Base-by-base conservation (phyloP, 2,888 invertebrate genomes). In the Beris chalybata region DNA sequence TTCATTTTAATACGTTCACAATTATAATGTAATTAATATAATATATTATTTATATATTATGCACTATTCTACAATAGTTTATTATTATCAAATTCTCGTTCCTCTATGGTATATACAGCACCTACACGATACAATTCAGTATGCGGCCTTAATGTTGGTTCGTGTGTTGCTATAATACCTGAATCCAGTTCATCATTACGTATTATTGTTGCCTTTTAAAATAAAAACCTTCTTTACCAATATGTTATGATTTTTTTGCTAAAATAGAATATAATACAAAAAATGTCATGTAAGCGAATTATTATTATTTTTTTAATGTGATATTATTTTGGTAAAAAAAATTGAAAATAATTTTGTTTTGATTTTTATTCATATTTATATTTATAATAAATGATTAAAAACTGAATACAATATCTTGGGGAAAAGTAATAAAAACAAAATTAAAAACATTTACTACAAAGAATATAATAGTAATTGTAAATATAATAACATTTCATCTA, bases 191-290 rank as follows among this genome's bases (percentile, higher is more conserved):
- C 80, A 79, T 80, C 81, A 79, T 81, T 81, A 78, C 79, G 81
- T 77, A 79, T 80, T 78, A 76, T 80, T 79, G 77, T 80, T 77
- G 74, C 81, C 81, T 78, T 80, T 79, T 74, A 80, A 79, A 78
- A 80, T 80, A 79, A 80, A 80, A 78, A 80, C 80, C 76, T 80
- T 80, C 79, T 80, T 80, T 77, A 80, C 80, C 80, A 80, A 78
- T 77, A 80, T 79, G 75, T 80, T 80, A 76, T 80, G 80, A 74
- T 80, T 80, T 78, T 78, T 79, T 76, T 76, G 79, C 80, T 80
- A 73, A 68, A 71, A 71, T 65, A 68, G 67, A 69, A 67, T 61
- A 70, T 57, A 66, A 65, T 48, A 65, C 54, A 54, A 64, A 64
- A 69, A 67, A 67, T 67, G 69, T 69, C 65, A 67, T 69, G 63